Conservation (phyloP, 1,140 invertebrate genomes). For the Rhagoletis pomonella region DNA sequence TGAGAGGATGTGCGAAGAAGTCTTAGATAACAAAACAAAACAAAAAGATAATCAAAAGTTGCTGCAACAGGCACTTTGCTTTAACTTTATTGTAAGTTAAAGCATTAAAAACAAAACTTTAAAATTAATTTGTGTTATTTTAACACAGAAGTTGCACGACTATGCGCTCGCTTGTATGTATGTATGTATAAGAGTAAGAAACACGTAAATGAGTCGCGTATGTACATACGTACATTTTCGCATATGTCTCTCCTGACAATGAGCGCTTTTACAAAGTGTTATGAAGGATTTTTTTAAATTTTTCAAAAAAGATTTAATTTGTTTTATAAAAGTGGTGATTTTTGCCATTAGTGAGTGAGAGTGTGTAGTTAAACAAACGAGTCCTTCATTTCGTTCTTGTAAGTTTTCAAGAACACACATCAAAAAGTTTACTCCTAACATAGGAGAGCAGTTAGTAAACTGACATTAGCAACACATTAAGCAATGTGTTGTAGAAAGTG, state of each 20-base stretch:
- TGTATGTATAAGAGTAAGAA: too few relatives aligned
- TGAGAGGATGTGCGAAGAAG: background rate
- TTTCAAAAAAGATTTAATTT: constrained; percentile 30
- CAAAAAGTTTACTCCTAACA: too few relatives aligned
- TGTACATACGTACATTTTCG: background rate
- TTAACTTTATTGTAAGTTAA: background rate
- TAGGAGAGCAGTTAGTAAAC: too few relatives aligned
- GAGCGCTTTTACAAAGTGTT: background rate
- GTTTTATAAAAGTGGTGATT: background rate
- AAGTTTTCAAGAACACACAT: background rate
- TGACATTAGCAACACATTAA: too few relatives aligned
- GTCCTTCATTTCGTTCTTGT: background rate
- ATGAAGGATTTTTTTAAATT: background rate
- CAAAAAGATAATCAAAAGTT: background rate
- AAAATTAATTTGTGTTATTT: constrained; percentile 22
- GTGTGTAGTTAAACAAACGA: background rate
- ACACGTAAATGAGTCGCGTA: background rate
- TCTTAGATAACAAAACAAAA: background rate
- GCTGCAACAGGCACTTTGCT: background rate
- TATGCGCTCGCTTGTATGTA: too few relatives aligned
- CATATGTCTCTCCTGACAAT: background rate
- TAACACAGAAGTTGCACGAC: background rate
- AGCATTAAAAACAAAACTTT: background rate
- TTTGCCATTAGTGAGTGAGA: background rate
- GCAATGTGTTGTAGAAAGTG: too few relatives aligned